These are phyloP conservation scores for Antheraea assamensis DNA, from an alignment of 2,888 invertebrate genomes.

Conservation along the genomic window DNA sequence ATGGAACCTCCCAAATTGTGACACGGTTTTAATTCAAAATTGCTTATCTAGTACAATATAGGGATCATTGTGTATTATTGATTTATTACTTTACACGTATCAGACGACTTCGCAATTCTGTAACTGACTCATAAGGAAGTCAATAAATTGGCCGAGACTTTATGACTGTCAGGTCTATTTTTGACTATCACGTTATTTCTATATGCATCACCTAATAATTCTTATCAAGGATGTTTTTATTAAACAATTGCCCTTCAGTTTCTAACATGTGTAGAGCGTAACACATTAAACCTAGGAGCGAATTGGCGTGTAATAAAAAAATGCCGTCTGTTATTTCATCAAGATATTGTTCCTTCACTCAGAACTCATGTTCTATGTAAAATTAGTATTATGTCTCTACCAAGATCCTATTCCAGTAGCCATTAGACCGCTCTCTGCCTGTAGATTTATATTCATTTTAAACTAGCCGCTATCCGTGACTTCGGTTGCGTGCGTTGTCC, in stretches of 20 bases:
- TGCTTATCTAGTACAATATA: background rate
- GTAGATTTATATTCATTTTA: too few species aligned
- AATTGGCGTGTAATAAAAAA: too few species aligned
- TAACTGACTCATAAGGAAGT: conserved; percentile 8
- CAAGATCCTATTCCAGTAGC: too few species aligned
- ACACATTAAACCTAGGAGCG: too few species aligned
- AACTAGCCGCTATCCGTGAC: too few species aligned
- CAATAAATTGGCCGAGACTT: conserved; percentile 4
- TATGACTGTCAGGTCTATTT: background rate
- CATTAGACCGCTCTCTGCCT: too few species aligned
- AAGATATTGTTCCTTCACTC: too few species aligned
- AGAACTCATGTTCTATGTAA: too few species aligned
- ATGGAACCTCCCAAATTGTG: background rate
- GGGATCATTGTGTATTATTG: background rate
- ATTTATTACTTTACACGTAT: background rate
- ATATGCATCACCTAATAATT: background rate
- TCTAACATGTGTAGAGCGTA: too few species aligned
- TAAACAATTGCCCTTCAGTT: background rate
- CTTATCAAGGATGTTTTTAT: background rate
- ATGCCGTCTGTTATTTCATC: too few species aligned
- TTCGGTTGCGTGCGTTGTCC: too few species aligned
- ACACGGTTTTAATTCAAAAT: background rate
- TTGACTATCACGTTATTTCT: background rate
- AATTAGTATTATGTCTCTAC: too few species aligned
- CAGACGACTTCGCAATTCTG: background rate